phyloP scores from a whole-genome alignment of 2,888 invertebrate species.

The Dryobotodes eremita region DNA sequence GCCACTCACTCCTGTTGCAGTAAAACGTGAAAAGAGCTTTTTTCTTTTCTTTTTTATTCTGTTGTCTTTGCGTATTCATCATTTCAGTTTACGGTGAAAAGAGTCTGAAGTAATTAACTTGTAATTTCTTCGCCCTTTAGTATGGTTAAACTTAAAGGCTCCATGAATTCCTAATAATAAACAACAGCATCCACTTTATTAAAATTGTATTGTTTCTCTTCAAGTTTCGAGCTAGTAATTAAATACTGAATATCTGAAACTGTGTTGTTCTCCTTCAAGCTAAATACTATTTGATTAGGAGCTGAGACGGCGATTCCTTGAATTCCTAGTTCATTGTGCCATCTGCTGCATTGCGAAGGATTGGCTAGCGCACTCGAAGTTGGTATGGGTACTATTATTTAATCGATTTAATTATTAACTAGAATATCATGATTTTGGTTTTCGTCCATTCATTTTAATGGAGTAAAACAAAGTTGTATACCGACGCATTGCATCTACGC shows the following conservation, averaged over 20 bases:
- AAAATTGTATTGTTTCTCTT: constrained; percentile 10
- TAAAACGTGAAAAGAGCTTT: constrained; percentile 29
- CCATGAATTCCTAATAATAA: not conserved
- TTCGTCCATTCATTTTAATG: too few species aligned
- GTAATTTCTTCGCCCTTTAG: not conserved
- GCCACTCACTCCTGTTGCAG: constrained; percentile 41
- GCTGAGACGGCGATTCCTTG: constrained; percentile 38
- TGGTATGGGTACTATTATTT: constrained; percentile 2
- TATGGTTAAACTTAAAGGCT: not conserved
- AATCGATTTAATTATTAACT: constrained; percentile 8
- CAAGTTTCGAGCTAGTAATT: constrained; percentile 20
- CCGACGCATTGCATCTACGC: constrained; percentile 6
- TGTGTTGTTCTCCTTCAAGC: constrained; percentile 21
- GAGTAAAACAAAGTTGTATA: not conserved
- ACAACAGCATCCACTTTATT: not conserved
- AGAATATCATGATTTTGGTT: too few species aligned
- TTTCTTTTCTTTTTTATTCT: constrained; percentile 35
- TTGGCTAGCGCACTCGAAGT: constrained; percentile 23
- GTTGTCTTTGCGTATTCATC: constrained; percentile 49
- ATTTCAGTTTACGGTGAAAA: constrained; percentile 44
- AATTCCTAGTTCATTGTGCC: constrained; percentile 55
- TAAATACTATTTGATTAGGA: constrained; percentile 53
- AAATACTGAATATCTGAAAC: constrained; percentile 20
- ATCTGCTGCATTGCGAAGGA: constrained; percentile 52
- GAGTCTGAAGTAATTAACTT: not conserved